Base-by-base conservation (phyloP, 2,113 vertebrate species). In the Brienomyrus brachyistius region DNA sequence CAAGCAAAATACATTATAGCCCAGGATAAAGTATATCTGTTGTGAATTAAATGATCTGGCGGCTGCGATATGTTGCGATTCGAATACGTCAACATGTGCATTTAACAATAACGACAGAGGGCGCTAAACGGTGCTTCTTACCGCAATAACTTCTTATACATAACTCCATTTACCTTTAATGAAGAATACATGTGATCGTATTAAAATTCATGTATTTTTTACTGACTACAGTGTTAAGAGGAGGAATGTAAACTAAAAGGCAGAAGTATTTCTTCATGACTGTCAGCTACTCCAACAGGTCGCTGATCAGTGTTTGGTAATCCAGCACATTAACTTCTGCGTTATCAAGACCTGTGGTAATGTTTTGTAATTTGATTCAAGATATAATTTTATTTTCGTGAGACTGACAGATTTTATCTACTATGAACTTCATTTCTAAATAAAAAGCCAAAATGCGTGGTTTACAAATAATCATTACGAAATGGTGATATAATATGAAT, bases 101-200 rank as follows among this genome's bases (percentile, higher is more conserved):
- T 50, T 21, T 54, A 35, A 86, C 50, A 48, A 21, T 88, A 19
- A 59, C 86, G 47, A 88, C 54, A 88, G 86, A 88, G 86, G 86
- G 86, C 54, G 86, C 86, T 88, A 52, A 23, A 59, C 54, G 23
- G 54, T 66, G 45, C 5, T 10, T 17, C 84, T 52, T 43, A 45
- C 45, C 21, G 7, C 23, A 48, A 82, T 40, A 19, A 27, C 10
- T 45, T 43, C 10, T n/a, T 8, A 48, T n/a, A 48, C 45, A 84
- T n/a, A 84, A 47, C 82, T 47, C 19, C 21, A 21, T 45, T 83
- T 47, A 48, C 7, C 19, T 47, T 84, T 47, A 31, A 70, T 84
- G 23, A 48, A 48, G 21, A 48, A 84, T 6, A 84, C 10, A 84
- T 19, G 43, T 0, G 4, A 19, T 80, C 11, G 17, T 80, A 80